Evolutionary conservation across 2,888 invertebrate species (phyloP), one percentile per base, ranked within the genome.

Genomic region (Melanargia galathea): DNA sequence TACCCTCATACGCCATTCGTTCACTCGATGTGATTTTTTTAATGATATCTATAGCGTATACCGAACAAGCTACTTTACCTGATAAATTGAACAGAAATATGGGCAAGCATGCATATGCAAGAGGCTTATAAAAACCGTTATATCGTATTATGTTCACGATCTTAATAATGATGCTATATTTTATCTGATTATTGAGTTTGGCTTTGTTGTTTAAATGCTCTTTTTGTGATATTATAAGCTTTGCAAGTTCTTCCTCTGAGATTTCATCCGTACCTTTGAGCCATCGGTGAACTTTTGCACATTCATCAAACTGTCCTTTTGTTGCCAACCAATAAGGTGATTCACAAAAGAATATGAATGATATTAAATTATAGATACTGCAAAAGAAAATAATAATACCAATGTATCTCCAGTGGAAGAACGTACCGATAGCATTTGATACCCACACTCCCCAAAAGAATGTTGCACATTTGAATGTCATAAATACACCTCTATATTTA

Each of bases 341-440:
- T 52, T 73, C 71, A 0, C 64, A 65, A 65, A 68, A 70, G 7
- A 62, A 51, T 18, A 69, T 40, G 16, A 7, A 13, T 1, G 58
- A 48, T 6, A 30, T 30, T 24, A 70, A 49, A 18, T 63, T 64
- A 20, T 69, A 71, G 6, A 57, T 18, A 22, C 65, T 54, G 16
- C 66, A 66, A 13, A 65, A 7, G 1, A 66, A 58, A 4, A 67
- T 64, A 1, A 69, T 6, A 16, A 68, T 49, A 1, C 62, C 43
- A 4, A 74, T 70, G n/a, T 67, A 66, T 51, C 62, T 70, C 66
- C 70, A 73, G 22, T 64, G 63, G 11, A 63, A 65, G 16, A 65
- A 73, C 0, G 74, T 73, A 0, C 73, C 75, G 2, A 73, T 64
- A 2, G 67, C 68, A 46, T 69, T 71, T 2, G 70, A 46, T 3